phyloP scores from a whole-genome alignment of 2,113 vertebrate genomes.

The Brevimyrus niger region DNA sequence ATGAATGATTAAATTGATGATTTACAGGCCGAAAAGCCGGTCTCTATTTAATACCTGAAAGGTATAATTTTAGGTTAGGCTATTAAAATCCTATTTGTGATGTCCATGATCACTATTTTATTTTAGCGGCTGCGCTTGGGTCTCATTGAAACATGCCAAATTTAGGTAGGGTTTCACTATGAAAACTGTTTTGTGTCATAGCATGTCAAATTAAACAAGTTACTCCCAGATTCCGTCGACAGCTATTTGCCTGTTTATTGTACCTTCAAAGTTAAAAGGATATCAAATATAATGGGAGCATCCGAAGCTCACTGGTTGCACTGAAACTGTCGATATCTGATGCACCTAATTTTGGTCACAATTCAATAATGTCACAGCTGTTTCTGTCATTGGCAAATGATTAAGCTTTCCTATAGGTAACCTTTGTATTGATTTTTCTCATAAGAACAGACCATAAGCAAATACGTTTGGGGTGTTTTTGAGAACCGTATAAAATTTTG shows the following conservation, averaged over 20 bases:
- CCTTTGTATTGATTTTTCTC: not conserved
- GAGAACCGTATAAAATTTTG: not conserved
- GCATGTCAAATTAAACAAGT: not conserved
- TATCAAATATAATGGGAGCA: not conserved
- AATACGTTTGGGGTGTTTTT: not conserved
- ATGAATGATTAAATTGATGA: not conserved
- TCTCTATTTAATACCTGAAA: not conserved
- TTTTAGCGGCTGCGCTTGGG: not conserved
- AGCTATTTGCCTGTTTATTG: not conserved
- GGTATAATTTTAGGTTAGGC: not conserved
- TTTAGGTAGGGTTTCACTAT: not conserved
- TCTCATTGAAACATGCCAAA: not conserved
- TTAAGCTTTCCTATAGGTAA: not conserved
- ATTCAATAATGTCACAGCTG: not conserved
- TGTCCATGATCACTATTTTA: not conserved
- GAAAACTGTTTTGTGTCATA: not conserved
- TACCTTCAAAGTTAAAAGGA: not conserved
- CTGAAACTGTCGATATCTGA: not conserved
- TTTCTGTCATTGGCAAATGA: not conserved
- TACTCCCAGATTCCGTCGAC: not conserved
- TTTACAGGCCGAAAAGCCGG: not conserved
- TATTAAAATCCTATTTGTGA: not conserved
- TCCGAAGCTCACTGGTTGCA: not conserved
- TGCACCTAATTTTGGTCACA: not conserved
- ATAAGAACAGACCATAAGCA: not conserved